Percentiles rank a stretch among this genome's conserved stretches.
These are phyloP conservation scores for Mythimna impura DNA, from an alignment of 2,888 invertebrate genomes.

Conservation along the genomic window DNA sequence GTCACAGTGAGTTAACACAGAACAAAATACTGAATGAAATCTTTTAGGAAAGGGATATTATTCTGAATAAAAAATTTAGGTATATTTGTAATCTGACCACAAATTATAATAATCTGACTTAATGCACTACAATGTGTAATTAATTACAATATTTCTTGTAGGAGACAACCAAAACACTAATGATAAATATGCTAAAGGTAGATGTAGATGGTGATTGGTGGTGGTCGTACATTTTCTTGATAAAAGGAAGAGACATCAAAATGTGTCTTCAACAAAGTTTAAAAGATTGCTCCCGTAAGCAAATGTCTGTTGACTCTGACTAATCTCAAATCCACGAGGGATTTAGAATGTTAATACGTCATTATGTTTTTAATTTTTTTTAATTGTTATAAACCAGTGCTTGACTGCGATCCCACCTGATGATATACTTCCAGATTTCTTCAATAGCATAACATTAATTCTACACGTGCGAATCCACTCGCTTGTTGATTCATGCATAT, in stretches of 20 bases:
- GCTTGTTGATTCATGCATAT: constrained; percentile 34
- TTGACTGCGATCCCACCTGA: too few relatives aligned
- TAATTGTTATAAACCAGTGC: too few relatives aligned
- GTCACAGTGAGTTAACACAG: neutral
- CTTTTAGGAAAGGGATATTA: neutral
- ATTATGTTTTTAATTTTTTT: constrained; percentile 11
- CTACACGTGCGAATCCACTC: constrained; percentile 8
- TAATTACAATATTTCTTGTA: neutral
- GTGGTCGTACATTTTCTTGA: neutral
- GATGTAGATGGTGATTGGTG: neutral
- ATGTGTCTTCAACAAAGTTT: neutral
- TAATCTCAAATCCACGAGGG: constrained; percentile 26
- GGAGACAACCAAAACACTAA: neutral
- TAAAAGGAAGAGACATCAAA: constrained; percentile 14
- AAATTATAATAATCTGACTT: neutral
- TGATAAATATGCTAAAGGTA: constrained; percentile 10
- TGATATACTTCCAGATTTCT: constrained; percentile 10
- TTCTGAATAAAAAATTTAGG: constrained; percentile 3
- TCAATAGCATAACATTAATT: constrained; percentile 22
- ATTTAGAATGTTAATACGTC: constrained; percentile 23
- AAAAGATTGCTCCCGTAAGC: constrained; percentile 5
- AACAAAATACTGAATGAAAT: constrained; percentile 9
- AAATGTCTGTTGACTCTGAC: constrained; percentile 17
- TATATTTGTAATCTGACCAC: neutral
- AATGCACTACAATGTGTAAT: neutral